A percentile compares a stretch with the other conserved stretches of the same genome.
Evolutionary conservation across 2,797 vertebrate species (phyloP).

Genomic region (Acanthopagrus latus): DNA sequence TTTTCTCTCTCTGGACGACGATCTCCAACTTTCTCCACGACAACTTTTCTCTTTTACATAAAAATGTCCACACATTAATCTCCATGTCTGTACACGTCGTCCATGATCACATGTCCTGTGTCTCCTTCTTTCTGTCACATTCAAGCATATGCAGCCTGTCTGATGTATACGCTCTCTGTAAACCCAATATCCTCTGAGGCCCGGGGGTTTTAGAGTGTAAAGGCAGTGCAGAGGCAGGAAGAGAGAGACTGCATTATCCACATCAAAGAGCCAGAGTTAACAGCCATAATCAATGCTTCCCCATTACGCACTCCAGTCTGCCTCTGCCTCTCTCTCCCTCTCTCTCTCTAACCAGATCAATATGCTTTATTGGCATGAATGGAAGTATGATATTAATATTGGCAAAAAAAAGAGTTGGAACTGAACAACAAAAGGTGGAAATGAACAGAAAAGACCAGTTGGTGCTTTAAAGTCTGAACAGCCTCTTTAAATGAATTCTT

Average conservation of each 20-base stretch:
- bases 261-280: conserved; percentile 87
- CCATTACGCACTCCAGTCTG: conserved; percentile 78
- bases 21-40: neutral
- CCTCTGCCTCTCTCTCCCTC: conserved; percentile 37
- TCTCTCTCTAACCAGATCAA: conserved; percentile 67
- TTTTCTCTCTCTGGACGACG: neutral
- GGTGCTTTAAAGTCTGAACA: neutral
- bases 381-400: conserved; percentile 59
- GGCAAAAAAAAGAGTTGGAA: neutral
- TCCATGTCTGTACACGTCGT: neutral
- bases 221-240: conserved; percentile 77
- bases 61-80: neutral
- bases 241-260: conserved; percentile 85
- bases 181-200: conserved; percentile 84
- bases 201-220: conserved; percentile 80
- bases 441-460: neutral
- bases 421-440: conserved; percentile 33
- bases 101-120: neutral
- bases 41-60: neutral
- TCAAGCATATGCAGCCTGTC: conserved; percentile 14
- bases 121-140: conserved; percentile 38
- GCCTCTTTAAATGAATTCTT: no score
- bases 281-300: conserved; percentile 87
- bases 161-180: conserved; percentile 48
- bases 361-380: conserved; percentile 67